Percentiles rank a stretch among this genome's conserved stretches.
Evolutionary conservation across 2,113 vertebrate species (phyloP).

Genomic region (Brevimyrus niger): DNA sequence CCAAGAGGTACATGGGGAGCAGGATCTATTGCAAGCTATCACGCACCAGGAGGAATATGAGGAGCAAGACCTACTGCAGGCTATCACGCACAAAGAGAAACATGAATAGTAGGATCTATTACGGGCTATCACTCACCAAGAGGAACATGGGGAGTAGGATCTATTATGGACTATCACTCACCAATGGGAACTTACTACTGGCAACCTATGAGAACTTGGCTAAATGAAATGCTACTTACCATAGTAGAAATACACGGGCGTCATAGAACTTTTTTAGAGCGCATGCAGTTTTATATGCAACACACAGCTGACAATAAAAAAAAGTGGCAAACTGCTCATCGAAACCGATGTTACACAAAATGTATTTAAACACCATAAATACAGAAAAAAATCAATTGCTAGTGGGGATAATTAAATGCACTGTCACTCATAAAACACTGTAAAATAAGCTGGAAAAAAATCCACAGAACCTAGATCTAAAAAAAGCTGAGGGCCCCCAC

Average conservation of each 20-base stretch:
- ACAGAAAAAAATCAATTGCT: neutral
- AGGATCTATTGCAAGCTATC: too few species aligned
- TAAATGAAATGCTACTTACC: neutral
- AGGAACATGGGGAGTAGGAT: too few species aligned
- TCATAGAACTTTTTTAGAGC: neutral
- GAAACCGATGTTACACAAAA: neutral
- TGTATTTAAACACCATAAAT: neutral
- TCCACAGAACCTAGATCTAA: neutral
- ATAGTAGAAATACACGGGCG: neutral
- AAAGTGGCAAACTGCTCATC: neutral
- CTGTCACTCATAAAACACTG: neutral
- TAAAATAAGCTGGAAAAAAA: neutral
- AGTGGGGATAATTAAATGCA: neutral
- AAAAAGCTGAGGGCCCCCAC: neutral
- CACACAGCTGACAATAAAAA: neutral
- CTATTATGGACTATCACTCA: too few species aligned
- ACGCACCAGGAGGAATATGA: too few species aligned
- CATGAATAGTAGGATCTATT: too few species aligned
- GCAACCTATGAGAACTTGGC: neutral
- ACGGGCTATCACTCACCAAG: too few species aligned
- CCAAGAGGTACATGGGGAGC: too few species aligned
- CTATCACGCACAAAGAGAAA: too few species aligned
- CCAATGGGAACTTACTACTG: neutral
- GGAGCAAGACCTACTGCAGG: too few species aligned
- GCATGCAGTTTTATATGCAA: neutral